Percentiles rank a stretch among this genome's conserved stretches.
Conservation (phyloP, 2,113 vertebrate genomes). For the Gavia stellata region DNA sequence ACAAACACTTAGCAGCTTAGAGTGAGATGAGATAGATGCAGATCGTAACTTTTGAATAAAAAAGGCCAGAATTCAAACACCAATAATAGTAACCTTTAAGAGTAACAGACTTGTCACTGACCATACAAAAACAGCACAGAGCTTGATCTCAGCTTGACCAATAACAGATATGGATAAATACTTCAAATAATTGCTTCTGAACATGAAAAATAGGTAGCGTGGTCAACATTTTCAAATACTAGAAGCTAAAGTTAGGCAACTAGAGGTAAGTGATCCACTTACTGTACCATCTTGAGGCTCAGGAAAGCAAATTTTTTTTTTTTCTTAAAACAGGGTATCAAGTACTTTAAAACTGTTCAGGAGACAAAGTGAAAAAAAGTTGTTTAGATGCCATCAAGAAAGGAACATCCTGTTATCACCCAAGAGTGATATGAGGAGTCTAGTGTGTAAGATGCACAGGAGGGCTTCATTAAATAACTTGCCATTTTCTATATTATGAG, state of each 20-base stretch:
- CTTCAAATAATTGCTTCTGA: not conserved
- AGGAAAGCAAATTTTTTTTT: not conserved
- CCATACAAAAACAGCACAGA: not conserved
- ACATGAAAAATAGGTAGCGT: not conserved
- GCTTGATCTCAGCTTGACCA: not conserved
- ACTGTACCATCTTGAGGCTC: not conserved
- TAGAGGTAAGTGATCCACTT: not conserved
- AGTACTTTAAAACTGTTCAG: not conserved
- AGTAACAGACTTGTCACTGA: not conserved
- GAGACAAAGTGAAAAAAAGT: not conserved
- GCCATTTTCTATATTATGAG: not conserved
- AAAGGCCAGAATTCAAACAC: not conserved
- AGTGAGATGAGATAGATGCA: not conserved
- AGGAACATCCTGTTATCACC: not conserved
- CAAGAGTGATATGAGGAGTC: not conserved
- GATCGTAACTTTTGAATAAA: not conserved
- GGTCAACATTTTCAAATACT: not conserved
- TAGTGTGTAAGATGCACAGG: not conserved
- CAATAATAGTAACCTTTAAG: not conserved
- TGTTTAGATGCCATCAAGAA: not conserved
- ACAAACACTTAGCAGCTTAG: not conserved
- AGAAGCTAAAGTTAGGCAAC: not conserved
- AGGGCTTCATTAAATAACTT: not conserved
- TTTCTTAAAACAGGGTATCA: accelerated
- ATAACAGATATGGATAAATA: not conserved